Base-by-base conservation (phyloP, 2,797 vertebrate genomes). In the Pantherophis vulpinus region DNA sequence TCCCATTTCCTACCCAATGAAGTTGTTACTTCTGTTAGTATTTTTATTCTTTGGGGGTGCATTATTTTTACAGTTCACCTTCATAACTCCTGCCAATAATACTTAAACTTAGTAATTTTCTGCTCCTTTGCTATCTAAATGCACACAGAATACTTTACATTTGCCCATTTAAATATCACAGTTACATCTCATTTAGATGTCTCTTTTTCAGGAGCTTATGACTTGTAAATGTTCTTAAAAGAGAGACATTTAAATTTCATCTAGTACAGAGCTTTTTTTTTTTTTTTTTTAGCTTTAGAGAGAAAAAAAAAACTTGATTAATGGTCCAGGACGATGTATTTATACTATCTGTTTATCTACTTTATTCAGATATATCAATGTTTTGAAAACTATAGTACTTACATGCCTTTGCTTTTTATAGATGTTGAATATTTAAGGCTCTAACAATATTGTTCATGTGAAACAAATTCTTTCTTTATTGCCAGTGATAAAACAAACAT, bases 31-130 rank as follows among this genome's bases (percentile, higher is more conserved):
- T 95, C 97, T 95, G 94, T 95, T 96, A 94, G 95, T 94, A 93
- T 97, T 97, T 97, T 97, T 96, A 97, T 97, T 97, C 97, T 97
- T 97, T 95, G 96, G 94, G 97, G 97, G 97, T 97, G 96, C 95
- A 93, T 95, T 94, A 93, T 97, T 94, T 94, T 95, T 96, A 97
- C 96, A 97, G 94, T 96, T 96, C 97, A 96, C 93, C 96, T 97
- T 96, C 94, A 96, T 97, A 97, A 97, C 55, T 94, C 96, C 95
- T 96, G 96, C 96, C 96, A 96, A 97, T 96, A 97, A 96, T 96
- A 97, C 97, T 97, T 96, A 95, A 92, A 92, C 96, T 96, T 96
- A 96, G 96, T 97, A 97, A 97, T 95, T 97, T 97, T 97, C 96
- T 96, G 93, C 94, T 96, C 94, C 88, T 97, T 97, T 97, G 93